Percentiles rank a stretch among this genome's conserved stretches.
phyloP scores from a whole-genome alignment of 2,888 invertebrate genomes.

The Belgica antarctica region DNA sequence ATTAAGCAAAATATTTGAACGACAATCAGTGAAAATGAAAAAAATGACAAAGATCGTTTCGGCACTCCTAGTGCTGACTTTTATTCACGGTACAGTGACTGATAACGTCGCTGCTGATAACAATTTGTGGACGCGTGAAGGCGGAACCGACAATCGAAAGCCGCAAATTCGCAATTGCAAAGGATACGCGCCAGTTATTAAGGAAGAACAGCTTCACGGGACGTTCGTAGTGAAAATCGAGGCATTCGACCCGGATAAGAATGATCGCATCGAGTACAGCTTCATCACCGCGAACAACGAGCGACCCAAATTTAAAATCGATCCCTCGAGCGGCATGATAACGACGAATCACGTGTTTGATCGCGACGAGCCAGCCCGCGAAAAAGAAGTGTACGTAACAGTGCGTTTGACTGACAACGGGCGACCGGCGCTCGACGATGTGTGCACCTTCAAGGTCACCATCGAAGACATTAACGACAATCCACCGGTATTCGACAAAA shows the following conservation, averaged over 20 bases:
- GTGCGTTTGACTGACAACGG: slow-evolving; percentile 93
- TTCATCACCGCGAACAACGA: slow-evolving; percentile 74
- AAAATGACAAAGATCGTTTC: slow-evolving; percentile 29
- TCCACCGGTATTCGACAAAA: slow-evolving; percentile 57
- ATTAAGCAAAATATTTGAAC: background rate
- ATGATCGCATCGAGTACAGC: slow-evolving; percentile 79
- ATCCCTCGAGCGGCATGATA: slow-evolving; percentile 72
- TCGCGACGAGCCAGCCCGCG: slow-evolving; percentile 83
- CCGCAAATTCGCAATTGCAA: slow-evolving; percentile 84
- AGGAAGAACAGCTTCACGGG: slow-evolving; percentile 72
- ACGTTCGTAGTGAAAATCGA: slow-evolving; percentile 66
- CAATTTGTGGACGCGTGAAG: background rate
- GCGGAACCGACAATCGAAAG: slow-evolving; percentile 70
- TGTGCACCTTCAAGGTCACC: slow-evolving; percentile 88
- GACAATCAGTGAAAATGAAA: background rate
- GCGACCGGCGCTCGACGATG: slow-evolving; percentile 82
- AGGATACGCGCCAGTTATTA: slow-evolving; percentile 74
- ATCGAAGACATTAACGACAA: slow-evolving; percentile 95
- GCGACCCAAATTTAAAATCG: slow-evolving; percentile 74
- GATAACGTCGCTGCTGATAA: background rate
- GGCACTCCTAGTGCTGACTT: background rate
- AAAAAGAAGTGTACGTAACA: slow-evolving; percentile 79
- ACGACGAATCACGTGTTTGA: slow-evolving; percentile 78
- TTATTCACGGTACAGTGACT: background rate
- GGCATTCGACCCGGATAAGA: slow-evolving; percentile 62